Evolutionary conservation across 2,113 vertebrate species (phyloP).

Genomic region (Oenanthe melanoleuca): DNA sequence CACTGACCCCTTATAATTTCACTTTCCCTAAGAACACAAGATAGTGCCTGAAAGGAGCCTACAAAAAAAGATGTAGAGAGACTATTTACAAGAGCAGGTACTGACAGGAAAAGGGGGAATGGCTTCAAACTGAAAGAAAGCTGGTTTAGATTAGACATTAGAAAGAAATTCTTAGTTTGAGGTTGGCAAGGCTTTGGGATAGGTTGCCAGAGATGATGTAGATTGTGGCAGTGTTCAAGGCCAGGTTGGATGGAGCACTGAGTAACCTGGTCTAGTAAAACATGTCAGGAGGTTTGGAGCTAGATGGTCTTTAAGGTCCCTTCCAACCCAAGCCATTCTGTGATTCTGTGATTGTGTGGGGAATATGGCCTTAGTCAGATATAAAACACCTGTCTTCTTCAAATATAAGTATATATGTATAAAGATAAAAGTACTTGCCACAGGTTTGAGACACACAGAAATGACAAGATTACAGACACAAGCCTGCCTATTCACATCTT

Average conservation of each 20-base stretch:
- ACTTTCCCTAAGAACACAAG: not conserved
- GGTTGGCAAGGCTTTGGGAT: not conserved
- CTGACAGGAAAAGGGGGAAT: not conserved
- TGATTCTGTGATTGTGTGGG: not conserved
- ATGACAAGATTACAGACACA: not conserved
- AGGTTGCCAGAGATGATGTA: not conserved
- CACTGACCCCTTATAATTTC: not conserved
- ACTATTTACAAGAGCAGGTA: not conserved
- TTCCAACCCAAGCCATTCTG: not conserved
- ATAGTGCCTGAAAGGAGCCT: not conserved
- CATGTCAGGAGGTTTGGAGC: not conserved
- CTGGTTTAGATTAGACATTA: not conserved
- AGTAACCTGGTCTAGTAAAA: not conserved
- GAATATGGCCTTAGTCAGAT: not conserved
- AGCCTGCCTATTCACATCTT: not conserved
- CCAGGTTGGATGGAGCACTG: not conserved
- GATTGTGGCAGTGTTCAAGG: not conserved
- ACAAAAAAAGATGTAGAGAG: not conserved
- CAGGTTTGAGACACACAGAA: not conserved
- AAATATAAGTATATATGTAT: fast-evolving
- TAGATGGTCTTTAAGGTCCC: not conserved
- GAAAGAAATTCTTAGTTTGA: not conserved
- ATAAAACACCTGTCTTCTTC: not conserved
- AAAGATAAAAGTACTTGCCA: not conserved
- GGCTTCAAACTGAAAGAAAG: not conserved